Conservation (phyloP, 2,797 vertebrate species). For the Carcharodon carcharias region DNA sequence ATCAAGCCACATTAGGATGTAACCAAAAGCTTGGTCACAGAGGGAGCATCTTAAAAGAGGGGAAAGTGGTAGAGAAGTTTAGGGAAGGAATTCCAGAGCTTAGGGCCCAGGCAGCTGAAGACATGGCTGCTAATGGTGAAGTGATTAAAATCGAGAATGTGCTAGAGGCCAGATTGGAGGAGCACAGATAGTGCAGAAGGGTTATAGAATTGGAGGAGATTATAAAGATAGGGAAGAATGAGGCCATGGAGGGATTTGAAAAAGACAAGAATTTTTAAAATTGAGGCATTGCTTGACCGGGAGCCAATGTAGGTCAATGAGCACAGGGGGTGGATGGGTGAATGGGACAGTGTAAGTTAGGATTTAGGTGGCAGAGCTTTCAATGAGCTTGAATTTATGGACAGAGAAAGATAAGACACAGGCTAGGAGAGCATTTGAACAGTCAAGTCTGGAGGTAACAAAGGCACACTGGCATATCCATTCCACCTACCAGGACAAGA, state of each 20-base stretch:
- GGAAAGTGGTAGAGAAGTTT: neutral
- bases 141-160: neutral
- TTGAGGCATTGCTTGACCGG: neutral
- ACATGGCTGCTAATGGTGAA: neutral
- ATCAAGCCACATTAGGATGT: neutral
- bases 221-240: neutral
- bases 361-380: neutral
- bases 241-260: neutral
- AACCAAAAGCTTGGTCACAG: neutral
- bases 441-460: neutral
- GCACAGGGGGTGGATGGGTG: neutral
- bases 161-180: neutral
- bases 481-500: neutral
- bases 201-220: neutral
- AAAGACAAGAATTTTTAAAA: neutral
- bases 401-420: neutral
- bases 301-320: neutral
- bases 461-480: neutral
- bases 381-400: neutral
- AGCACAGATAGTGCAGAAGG: neutral
- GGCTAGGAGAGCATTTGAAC: neutral
- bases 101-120: neutral
- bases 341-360: neutral
- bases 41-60: neutral
- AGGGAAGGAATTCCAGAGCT: neutral